Evolutionary conservation across 2,113 vertebrate genomes (phyloP).

Genomic region (Madoqua kirkii): DNA sequence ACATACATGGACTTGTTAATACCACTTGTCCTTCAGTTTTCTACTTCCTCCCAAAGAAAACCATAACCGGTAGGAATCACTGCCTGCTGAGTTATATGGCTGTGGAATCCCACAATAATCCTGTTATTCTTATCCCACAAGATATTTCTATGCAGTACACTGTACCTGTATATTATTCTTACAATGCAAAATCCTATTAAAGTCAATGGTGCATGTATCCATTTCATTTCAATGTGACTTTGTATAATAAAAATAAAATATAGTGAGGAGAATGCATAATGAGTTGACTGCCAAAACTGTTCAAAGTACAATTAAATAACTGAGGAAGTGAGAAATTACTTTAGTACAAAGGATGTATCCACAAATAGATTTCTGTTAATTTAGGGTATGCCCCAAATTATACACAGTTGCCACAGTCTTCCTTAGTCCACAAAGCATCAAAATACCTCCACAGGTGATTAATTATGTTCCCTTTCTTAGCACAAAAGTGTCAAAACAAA

Average conservation of each 20-base stretch:
- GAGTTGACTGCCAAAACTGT: constrained; percentile 52
- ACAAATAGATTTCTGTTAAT: constrained; percentile 49
- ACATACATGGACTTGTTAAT: constrained; percentile 21
- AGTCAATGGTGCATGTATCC: constrained; percentile 75
- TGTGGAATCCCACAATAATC: constrained; percentile 9
- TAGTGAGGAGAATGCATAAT: constrained; percentile 73
- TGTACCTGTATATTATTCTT: constrained; percentile 67
- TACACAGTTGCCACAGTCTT: constrained; percentile 11
- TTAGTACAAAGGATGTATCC: constrained; percentile 41
- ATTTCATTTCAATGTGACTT: constrained; percentile 80
- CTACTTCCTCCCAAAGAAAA: constrained; percentile 19
- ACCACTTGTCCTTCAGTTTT: constrained; percentile 23
- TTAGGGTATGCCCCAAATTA: constrained; percentile 58
- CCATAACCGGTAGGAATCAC: constrained; percentile 34
- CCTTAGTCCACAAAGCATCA: constrained; percentile 9
- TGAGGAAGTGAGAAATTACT: constrained; percentile 65
- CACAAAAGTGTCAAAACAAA: constrained; percentile 45
- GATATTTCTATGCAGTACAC: constrained; percentile 40
- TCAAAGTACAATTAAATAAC: constrained; percentile 66
- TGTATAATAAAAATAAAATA: constrained; percentile 76
- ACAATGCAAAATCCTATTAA: constrained; percentile 72
- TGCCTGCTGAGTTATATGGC: constrained; percentile 37
- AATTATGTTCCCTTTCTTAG: constrained; percentile 14
- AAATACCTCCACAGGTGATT: constrained; percentile 37
- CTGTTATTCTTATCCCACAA: constrained; percentile 40